Evolutionary conservation across 1,140 invertebrate genomes (phyloP).

Genomic region (Gryllus bimaculatus): DNA sequence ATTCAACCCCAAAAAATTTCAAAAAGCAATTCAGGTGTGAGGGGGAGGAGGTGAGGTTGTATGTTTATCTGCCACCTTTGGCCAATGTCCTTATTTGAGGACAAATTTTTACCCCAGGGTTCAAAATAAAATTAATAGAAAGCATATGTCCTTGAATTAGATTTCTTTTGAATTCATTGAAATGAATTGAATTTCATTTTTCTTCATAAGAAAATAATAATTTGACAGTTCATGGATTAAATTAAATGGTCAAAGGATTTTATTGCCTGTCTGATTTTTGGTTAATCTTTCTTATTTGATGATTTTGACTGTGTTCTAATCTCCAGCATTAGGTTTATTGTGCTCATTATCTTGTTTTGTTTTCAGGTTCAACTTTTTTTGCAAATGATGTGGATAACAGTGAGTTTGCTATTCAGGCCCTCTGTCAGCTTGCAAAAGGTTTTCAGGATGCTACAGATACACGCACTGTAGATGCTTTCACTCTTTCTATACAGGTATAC

Average conservation of each 20-base stretch:
- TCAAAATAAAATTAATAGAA: not conserved
- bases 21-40: too few relatives aligned
- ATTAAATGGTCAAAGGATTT: not conserved
- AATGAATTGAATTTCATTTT: not conserved
- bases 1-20: too few relatives aligned
- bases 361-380: not conserved
- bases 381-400: slow-evolving; percentile 7
- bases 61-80: too few relatives aligned
- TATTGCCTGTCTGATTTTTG: too few relatives aligned
- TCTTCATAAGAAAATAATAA: not conserved
- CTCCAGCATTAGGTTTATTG: too few relatives aligned
- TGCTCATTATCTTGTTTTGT: not conserved
- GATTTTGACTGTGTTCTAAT: too few relatives aligned
- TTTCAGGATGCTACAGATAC: slow-evolving; percentile 17
- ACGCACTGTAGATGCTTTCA: slow-evolving; percentile 57
- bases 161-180: not conserved
- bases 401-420: slow-evolving; percentile 10
- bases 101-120: too few relatives aligned
- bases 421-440: slow-evolving; percentile 14
- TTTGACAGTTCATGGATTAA: not conserved
- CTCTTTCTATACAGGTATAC: slow-evolving; percentile 53
- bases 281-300: too few relatives aligned
- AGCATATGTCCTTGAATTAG: not conserved
- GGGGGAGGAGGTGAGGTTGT: too few relatives aligned
- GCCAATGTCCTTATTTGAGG: too few relatives aligned